phyloP scores from a whole-genome alignment of 2,888 invertebrate genomes.

The Drosophila leonis region DNA sequence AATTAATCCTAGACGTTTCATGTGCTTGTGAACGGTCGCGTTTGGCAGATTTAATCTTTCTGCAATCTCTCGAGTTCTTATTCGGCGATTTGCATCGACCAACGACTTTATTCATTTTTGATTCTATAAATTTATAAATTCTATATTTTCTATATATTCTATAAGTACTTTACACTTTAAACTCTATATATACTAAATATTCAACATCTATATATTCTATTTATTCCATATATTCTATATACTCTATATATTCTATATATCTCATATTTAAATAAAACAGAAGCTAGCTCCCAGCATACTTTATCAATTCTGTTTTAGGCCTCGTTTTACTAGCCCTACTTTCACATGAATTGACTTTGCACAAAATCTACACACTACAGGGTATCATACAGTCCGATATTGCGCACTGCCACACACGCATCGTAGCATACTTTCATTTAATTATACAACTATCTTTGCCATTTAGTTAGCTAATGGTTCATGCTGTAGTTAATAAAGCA shows the following conservation, averaged over 20 bases:
- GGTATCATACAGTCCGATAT: neutral
- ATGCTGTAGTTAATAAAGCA: neutral
- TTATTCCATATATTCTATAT: neutral
- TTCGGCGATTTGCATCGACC: too few relatives aligned
- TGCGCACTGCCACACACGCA: neutral
- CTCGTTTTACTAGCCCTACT: too few relatives aligned
- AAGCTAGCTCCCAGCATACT: neutral
- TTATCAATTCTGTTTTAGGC: neutral
- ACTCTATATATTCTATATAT: neutral
- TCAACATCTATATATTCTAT: too few relatives aligned
- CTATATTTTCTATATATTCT: too few relatives aligned
- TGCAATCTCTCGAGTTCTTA: too few relatives aligned
- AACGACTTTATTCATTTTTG: too few relatives aligned
- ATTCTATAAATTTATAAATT: too few relatives aligned
- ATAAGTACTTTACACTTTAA: too few relatives aligned
- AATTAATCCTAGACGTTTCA: too few relatives aligned
- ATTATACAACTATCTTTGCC: conserved; percentile 3
- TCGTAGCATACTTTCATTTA: neutral
- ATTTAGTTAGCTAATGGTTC: conserved; percentile 1
- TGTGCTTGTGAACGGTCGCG: too few relatives aligned
- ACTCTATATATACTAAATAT: too few relatives aligned
- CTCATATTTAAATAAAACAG: neutral
- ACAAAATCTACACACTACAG: neutral
- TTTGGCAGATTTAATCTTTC: too few relatives aligned
- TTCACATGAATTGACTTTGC: neutral